Base-by-base conservation (phyloP, 2,888 invertebrate genomes). In the Spilosoma lubricipeda region DNA sequence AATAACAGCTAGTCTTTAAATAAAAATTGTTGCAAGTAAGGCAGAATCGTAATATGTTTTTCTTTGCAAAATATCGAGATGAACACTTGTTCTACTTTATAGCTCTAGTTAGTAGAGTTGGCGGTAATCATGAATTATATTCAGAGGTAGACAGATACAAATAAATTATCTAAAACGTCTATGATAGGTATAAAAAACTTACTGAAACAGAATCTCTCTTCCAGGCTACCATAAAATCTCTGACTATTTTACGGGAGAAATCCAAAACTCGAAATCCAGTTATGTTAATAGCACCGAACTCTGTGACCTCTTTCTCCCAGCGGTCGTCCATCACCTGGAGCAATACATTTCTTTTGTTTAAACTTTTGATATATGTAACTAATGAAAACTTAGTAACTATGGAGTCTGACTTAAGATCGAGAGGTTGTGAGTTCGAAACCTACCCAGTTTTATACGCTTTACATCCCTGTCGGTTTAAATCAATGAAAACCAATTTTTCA, bases 221-320 rank as follows among this genome's bases (percentile, higher is more conserved):
- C 99, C 99, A 99, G 76, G 96, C 97, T 81, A 97, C 97, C 82
- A 98, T 96, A 93, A 99, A 99, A 80, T 98, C 97, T 89, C 97
- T 97, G 71, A 98, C 98, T 84, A 97, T 96, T 87, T 97, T 97
- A 83, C 98, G 97, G 71, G 97, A 97, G 80, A 97, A 96, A 94
- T 99, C 98, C 76, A 99, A 97, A 85, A 99, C 97, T 86, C 99
- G 97, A 94, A 99, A 99, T 74, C 99, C 99, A 39, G 99, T 99
- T 87, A 99, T 98, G 96, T 99, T 99, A 88, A 99, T 98, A 82
- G 99, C 99, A 36, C 99, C 99, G 90, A 98, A 99, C 96, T 99
- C 99, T 84, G 97, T 97, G 84, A 99, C 97, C 93, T 98, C 98
- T 86, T 97, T 97, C 88, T 99, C 98, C 98, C 98, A 98, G 87